Conservation (phyloP, 2,113 vertebrate species). For the Upupa epops region DNA sequence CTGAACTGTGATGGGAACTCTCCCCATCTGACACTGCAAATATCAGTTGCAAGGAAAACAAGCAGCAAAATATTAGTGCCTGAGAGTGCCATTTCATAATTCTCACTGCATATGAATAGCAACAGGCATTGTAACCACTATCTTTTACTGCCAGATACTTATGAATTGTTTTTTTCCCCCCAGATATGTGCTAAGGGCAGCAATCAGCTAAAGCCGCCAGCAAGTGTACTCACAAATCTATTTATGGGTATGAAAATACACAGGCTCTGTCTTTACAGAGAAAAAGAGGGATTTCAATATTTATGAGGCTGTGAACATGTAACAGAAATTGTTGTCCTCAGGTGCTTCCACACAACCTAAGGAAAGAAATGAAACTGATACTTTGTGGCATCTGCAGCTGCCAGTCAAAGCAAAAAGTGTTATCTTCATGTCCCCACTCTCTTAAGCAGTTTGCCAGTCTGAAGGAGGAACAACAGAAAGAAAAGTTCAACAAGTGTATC, state of each 20-base stretch:
- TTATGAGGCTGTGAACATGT: conserved; percentile 36
- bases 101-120: background rate
- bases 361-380: conserved; percentile 6
- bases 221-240: conserved; percentile 13
- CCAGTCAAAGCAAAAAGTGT: background rate
- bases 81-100: background rate
- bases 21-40: background rate
- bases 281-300: conserved; percentile 57
- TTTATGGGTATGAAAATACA: conserved; percentile 50
- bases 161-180: accelerated
- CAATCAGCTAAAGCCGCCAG: background rate
- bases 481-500: background rate
- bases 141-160: background rate
- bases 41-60: background rate
- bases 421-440: background rate
- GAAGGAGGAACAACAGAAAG: background rate
- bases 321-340: conserved; percentile 58
- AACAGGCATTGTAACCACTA: conserved; percentile 27
- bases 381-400: background rate
- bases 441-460: background rate
- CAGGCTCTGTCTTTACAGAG: background rate
- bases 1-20: background rate
- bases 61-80: background rate
- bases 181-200: background rate
- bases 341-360: conserved; percentile 37